Conservation (phyloP, 1,140 invertebrate species). For the Aphidius gifuensis region DNA sequence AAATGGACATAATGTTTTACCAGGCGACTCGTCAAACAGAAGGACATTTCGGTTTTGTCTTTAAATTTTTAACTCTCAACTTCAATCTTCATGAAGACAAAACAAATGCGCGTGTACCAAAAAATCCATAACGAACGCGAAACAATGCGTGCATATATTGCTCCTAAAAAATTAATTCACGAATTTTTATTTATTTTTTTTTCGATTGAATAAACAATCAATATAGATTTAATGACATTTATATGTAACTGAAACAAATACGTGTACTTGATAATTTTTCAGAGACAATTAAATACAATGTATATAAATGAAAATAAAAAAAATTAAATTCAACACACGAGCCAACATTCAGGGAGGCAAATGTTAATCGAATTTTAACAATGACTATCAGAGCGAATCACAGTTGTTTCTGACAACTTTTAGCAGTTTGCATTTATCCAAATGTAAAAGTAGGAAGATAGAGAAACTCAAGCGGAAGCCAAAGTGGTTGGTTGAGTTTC, state of each 20-base stretch:
- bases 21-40: slow-evolving; percentile 21
- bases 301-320: no score
- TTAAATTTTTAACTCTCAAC: no score
- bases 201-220: not conserved
- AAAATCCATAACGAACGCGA: slow-evolving; percentile 25
- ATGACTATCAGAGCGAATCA: slow-evolving; percentile 16
- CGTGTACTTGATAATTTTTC: no score
- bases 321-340: no score
- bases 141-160: slow-evolving; percentile 27
- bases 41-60: no score
- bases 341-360: no score
- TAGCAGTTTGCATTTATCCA: not conserved
- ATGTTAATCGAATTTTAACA: slow-evolving; percentile 14
- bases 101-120: not conserved
- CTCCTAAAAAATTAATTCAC: slow-evolving; percentile 26
- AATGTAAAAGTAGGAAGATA: slow-evolving; percentile 3
- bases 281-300: no score
- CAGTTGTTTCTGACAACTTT: slow-evolving; percentile 18
- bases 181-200: slow-evolving; percentile 22
- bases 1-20: slow-evolving; percentile 44
- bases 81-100: no score
- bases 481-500: slow-evolving; percentile 19
- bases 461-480: not conserved
- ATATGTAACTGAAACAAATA: no score
- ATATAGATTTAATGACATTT: not conserved